These are phyloP conservation scores for Seladonia tumulorum DNA, from an alignment of 2,888 invertebrate species.

Conservation along the genomic window DNA sequence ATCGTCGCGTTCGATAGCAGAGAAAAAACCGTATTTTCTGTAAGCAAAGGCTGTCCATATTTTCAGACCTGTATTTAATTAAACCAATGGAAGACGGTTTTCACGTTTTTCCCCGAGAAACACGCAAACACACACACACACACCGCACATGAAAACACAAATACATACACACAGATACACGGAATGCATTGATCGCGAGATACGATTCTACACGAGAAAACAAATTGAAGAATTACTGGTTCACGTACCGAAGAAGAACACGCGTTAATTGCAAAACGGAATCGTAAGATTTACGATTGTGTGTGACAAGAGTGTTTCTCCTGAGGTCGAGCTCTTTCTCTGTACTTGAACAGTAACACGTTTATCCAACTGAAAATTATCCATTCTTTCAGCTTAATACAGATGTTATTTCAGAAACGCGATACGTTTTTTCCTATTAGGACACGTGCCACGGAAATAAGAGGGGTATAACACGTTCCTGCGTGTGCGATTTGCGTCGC, in stretches of 20 bases:
- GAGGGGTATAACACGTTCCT: neutral
- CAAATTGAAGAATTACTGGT: conserved; percentile 26
- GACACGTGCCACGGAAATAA: neutral
- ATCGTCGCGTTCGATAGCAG: neutral
- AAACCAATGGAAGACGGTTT: conserved; percentile 45
- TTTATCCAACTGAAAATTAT: conserved; percentile 8
- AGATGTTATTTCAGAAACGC: conserved; percentile 38
- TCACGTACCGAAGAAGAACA: conserved; percentile 30
- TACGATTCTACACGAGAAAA: neutral
- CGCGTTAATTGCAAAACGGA: neutral
- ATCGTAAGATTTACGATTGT: neutral
- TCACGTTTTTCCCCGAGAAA: conserved; percentile 47
- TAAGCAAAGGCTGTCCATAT: neutral
- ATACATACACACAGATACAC: too few species aligned
- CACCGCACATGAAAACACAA: neutral
- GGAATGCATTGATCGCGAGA: conserved; percentile 13
- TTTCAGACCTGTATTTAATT: neutral
- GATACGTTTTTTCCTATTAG: conserved; percentile 11
- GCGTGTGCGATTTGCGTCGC: neutral
- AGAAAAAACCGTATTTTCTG: neutral
- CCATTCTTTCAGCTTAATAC: conserved; percentile 50
- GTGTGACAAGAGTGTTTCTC: neutral
- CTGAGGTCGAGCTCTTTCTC: conserved; percentile 22
- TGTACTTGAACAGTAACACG: conserved; percentile 32
- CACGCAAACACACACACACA: neutral